Conservation (phyloP, 2,888 invertebrate species). For the Ophonus ardosiacus region DNA sequence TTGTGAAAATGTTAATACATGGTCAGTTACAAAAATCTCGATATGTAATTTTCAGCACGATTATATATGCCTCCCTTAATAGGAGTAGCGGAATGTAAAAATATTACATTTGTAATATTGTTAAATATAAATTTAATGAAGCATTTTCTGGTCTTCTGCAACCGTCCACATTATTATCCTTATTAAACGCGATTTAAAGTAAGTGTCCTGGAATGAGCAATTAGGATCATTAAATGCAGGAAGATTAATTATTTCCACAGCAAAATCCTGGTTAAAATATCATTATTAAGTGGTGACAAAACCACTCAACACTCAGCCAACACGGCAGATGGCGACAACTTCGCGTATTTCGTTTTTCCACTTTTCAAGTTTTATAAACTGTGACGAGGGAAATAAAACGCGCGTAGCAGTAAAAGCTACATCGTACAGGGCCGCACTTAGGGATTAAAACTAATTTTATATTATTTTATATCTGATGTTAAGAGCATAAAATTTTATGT, state of each 20-base stretch:
- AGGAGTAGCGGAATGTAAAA: no score
- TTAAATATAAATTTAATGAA: not conserved
- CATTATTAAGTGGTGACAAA: slow-evolving; percentile 37
- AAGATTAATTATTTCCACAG: slow-evolving; percentile 49
- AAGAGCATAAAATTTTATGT: slow-evolving; percentile 39
- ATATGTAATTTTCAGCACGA: no score
- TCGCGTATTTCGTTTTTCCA: slow-evolving; percentile 20
- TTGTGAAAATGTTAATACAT: no score
- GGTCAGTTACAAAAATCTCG: no score
- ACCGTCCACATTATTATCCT: not conserved
- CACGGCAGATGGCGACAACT: slow-evolving; percentile 11
- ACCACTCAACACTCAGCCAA: not conserved
- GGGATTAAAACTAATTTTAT: slow-evolving; percentile 47
- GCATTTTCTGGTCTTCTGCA: not conserved
- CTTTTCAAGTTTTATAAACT: slow-evolving; percentile 48
- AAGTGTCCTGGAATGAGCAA: not conserved
- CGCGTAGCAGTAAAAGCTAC: slow-evolving; percentile 27
- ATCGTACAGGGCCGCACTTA: slow-evolving; percentile 45
- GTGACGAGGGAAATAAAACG: slow-evolving; percentile 39
- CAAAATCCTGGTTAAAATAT: slow-evolving; percentile 31
- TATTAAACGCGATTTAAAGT: not conserved
- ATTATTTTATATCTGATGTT: slow-evolving; percentile 35
- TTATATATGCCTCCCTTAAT: no score
- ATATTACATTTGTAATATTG: not conserved
- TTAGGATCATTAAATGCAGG: slow-evolving; percentile 28